These are phyloP conservation scores for Lepidurus apus DNA, from an alignment of 1,140 invertebrate genomes.

Conservation along the genomic window DNA sequence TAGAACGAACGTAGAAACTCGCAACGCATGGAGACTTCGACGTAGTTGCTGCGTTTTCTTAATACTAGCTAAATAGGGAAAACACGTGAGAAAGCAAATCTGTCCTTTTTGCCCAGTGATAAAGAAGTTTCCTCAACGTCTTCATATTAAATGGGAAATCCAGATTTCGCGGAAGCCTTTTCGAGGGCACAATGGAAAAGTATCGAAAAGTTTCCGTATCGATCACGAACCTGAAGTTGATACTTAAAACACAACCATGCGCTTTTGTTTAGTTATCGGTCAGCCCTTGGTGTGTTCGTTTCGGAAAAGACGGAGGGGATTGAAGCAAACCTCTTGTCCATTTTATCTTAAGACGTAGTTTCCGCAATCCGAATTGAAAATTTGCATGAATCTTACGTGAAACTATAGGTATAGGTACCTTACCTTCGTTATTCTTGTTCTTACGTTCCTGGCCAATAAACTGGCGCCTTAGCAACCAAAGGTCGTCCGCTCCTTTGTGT, in stretches of 20 bases:
- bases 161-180: not conserved
- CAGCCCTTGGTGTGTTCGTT: slow-evolving; percentile 9
- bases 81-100: not conserved
- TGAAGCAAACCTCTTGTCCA: not conserved
- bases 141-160: not conserved
- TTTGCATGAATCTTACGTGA: no score
- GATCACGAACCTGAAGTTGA: slow-evolving; percentile 7
- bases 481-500: slow-evolving; percentile 13
- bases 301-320: not conserved
- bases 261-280: slow-evolving; percentile 22
- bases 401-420: no score
- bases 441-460: not conserved
- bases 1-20: no score
- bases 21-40: not conserved
- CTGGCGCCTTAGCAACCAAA: slow-evolving; percentile 4
- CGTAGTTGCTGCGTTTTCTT: not conserved
- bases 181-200: not conserved
- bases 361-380: no score
- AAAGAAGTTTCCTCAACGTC: not conserved
- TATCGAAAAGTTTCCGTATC: not conserved
- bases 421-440: not conserved
- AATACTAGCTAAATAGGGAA: no score
- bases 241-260: slow-evolving; percentile 10
- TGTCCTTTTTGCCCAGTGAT: not conserved
- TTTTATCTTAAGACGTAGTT: no score